These are phyloP conservation scores for Trichonephila inaurata DNA, from an alignment of 1,140 invertebrate species.

Conservation along the genomic window DNA sequence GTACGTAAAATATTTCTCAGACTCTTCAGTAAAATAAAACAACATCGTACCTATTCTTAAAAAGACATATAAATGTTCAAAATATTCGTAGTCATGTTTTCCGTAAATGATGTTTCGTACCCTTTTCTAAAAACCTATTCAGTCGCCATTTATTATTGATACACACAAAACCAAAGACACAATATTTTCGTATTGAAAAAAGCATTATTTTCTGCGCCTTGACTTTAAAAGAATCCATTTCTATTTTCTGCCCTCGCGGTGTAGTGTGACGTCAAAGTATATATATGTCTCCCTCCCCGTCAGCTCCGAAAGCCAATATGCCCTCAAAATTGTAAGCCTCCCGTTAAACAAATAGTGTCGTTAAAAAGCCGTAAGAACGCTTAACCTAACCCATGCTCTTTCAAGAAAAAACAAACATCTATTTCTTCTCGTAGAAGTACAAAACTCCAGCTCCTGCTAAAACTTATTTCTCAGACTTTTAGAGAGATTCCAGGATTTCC, in stretches of 20 bases:
- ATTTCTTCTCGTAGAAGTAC: not conserved
- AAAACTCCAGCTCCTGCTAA: not conserved
- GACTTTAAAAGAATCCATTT: not conserved
- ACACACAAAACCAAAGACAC: not conserved
- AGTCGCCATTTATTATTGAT: not conserved
- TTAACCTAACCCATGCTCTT: not conserved
- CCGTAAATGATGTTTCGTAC: not conserved
- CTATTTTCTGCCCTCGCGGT: not conserved
- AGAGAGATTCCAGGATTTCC: not conserved
- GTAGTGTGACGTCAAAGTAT: not conserved
- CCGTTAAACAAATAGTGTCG: slow-evolving; percentile 23
- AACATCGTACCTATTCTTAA: too few relatives aligned
- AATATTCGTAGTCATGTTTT: too few relatives aligned
- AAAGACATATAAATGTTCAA: too few relatives aligned
- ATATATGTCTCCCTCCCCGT: not conserved
- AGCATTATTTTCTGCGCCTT: not conserved
- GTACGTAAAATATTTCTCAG: too few relatives aligned
- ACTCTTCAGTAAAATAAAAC: too few relatives aligned
- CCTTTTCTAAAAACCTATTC: not conserved
- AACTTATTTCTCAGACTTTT: not conserved
- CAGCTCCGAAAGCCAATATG: slow-evolving; percentile 12
- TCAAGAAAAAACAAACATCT: not conserved
- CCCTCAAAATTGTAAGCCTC: not conserved
- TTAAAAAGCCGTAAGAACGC: slow-evolving; percentile 2
- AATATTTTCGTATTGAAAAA: not conserved